Conservation (phyloP, 2,113 vertebrate genomes). For the Paradoxurus hermaphroditus region DNA sequence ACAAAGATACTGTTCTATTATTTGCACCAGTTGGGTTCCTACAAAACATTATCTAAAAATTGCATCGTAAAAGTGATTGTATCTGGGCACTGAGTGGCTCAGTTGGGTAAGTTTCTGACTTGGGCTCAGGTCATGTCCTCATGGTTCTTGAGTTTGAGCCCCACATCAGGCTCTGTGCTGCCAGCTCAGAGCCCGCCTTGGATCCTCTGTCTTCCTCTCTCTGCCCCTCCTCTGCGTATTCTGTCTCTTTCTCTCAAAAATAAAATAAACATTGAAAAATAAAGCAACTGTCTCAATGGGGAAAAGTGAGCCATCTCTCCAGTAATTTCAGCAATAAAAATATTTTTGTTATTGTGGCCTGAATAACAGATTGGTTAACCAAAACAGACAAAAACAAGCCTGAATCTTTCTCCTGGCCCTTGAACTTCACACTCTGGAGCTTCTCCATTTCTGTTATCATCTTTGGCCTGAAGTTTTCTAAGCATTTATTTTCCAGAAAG, state of each 20-base stretch:
- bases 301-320: background rate
- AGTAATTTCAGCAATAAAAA: slow-evolving; percentile 19
- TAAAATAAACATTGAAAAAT: no score
- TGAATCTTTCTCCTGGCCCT: background rate
- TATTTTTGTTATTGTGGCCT: slow-evolving; percentile 5
- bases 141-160: no score
- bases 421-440: background rate
- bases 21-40: background rate
- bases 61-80: background rate
- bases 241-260: no score
- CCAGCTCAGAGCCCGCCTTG: no score
- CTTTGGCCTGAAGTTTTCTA: background rate
- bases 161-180: no score
- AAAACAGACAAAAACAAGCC: slow-evolving; percentile 11
- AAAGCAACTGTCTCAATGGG: background rate
- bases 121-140: no score
- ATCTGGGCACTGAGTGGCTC: background rate
- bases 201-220: no score
- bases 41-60: slow-evolving; percentile 7
- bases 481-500: background rate
- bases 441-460: background rate
- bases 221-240: no score
- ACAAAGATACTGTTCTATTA: background rate
- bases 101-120: no score
- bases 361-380: background rate